A percentile compares a stretch with the other conserved stretches of the same genome.
These are phyloP conservation scores for Gallinago nigripennis DNA, from an alignment of 2,797 vertebrate genomes.

Conservation along the genomic window DNA sequence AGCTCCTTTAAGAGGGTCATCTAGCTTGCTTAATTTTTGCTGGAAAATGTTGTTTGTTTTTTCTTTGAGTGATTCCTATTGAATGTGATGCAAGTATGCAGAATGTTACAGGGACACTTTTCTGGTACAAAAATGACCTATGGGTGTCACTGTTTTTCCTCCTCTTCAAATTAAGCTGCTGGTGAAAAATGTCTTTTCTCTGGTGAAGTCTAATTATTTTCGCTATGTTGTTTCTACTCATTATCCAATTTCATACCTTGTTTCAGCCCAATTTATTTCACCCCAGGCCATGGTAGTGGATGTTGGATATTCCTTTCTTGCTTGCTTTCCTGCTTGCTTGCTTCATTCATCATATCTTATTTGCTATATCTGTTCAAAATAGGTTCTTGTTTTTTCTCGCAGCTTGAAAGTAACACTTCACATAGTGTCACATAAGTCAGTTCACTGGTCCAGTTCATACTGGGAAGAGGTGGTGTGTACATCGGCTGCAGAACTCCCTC, in stretches of 20 bases:
- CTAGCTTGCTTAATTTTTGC: not conserved
- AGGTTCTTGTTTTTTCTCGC: not conserved
- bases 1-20: not conserved
- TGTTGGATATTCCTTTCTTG: not conserved
- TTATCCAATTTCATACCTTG: not conserved
- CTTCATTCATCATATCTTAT: not conserved
- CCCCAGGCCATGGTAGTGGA: not conserved
- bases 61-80: not conserved
- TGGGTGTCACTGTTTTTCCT: slow-evolving; percentile 53
- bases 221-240: not conserved
- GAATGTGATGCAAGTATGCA: not conserved
- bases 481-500: not conserved
- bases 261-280: not conserved
- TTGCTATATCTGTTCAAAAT: not conserved
- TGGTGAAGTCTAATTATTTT: not conserved
- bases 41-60: not conserved
- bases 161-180: not conserved
- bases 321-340: not conserved
- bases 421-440: not conserved
- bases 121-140: slow-evolving; percentile 34
- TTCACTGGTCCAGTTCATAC: not conserved
- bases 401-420: not conserved
- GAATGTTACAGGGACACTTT: not conserved
- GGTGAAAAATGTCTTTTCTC: not conserved
- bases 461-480: not conserved